A percentile compares a stretch with the other conserved stretches of the same genome.
phyloP scores from a whole-genome alignment of 2,888 invertebrate genomes.

The Eupeodes luniger region DNA sequence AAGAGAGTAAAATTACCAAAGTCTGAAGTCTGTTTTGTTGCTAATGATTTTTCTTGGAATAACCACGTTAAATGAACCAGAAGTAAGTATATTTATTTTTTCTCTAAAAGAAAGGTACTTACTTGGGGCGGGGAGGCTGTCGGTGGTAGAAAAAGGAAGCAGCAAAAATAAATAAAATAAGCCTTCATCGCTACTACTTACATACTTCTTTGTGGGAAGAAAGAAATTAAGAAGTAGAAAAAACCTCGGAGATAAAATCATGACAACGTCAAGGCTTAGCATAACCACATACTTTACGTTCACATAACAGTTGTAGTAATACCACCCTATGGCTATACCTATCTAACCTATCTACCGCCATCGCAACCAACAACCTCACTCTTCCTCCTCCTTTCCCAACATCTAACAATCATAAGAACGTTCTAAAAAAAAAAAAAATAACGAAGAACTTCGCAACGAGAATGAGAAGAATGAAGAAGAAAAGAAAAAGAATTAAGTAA shows the following conservation, averaged over 20 bases:
- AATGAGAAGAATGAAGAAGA: conserved; percentile 31
- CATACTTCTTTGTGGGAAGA: background rate
- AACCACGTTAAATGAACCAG: conserved; percentile 13
- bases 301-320: conserved; percentile 36
- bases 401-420: conserved; percentile 31
- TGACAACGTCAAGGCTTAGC: conserved; percentile 42
- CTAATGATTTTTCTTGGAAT: conserved; percentile 5
- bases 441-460: background rate
- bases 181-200: background rate
- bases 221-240: conserved; percentile 17
- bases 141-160: background rate
- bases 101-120: background rate
- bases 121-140: background rate
- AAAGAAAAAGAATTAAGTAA: conserved; percentile 1
- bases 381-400: background rate
- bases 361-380: background rate
- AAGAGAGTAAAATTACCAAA: conserved; percentile 19
- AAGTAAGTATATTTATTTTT: background rate
- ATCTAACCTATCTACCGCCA: background rate
- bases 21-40: conserved; percentile 3
- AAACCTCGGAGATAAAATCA: conserved; percentile 31
- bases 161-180: conserved; percentile 10
- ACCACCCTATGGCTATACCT: conserved; percentile 1
- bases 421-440: conserved; percentile 32
- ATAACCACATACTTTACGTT: conserved; percentile 47